phyloP scores from a whole-genome alignment of 1,140 invertebrate genomes.

The Drosophila nannoptera region DNA sequence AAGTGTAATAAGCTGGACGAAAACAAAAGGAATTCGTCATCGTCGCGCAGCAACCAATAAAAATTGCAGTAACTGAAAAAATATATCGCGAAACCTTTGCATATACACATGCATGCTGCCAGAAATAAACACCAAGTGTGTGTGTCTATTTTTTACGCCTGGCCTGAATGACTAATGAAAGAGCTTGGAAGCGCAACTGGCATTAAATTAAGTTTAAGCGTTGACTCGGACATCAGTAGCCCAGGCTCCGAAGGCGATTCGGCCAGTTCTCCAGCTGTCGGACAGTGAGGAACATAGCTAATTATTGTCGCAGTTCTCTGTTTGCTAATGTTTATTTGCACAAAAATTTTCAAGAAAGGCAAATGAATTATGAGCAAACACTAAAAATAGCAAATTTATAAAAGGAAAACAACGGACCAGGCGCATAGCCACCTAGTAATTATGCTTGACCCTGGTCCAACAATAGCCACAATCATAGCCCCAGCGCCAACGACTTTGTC shows the following conservation, averaged over 20 bases:
- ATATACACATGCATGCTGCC: constrained; percentile 22
- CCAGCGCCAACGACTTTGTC: constrained; percentile 42
- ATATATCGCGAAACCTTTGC: constrained; percentile 32
- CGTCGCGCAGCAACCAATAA: constrained; percentile 30
- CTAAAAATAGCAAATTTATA: constrained; percentile 59
- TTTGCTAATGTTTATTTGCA: constrained; percentile 9
- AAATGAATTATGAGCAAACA: constrained; percentile 69
- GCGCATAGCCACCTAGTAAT: constrained; percentile 54
- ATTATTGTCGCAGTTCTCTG: constrained; percentile 33
- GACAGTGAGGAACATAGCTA: constrained; percentile 32
- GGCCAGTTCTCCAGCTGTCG: background rate
- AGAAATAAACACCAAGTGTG: constrained; percentile 38
- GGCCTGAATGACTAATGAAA: constrained; percentile 66
- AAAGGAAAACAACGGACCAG: constrained; percentile 25
- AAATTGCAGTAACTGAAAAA: constrained; percentile 23
- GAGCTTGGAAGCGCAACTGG: constrained; percentile 26
- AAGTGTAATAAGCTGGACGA: constrained; percentile 20
- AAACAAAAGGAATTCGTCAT: constrained; percentile 5
- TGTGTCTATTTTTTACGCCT: constrained; percentile 47
- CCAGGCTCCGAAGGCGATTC: constrained; percentile 37
- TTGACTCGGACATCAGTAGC: constrained; percentile 26
- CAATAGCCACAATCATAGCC: constrained; percentile 50
- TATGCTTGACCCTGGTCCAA: constrained; percentile 76
- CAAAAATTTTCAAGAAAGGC: constrained; percentile 50
- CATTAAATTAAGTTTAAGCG: constrained; percentile 41